Evolutionary conservation across 2,888 invertebrate species (phyloP), one percentile per base, ranked within the genome.

Genomic region (Capitulum mitella): DNA sequence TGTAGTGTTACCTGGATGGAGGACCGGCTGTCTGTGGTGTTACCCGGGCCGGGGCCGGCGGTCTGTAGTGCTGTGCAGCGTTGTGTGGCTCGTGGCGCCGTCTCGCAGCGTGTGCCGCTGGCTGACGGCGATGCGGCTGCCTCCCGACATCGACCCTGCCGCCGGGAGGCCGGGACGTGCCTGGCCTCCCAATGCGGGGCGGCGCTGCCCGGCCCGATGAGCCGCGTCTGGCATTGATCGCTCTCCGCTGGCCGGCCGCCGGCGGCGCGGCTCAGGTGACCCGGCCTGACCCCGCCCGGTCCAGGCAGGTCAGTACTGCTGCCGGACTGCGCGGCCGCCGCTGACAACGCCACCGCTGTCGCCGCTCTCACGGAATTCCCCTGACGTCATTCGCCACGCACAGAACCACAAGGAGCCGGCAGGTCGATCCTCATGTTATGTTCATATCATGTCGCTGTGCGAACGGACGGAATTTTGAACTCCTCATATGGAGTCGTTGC

Each of bases 381-480:
- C 40, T 70, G 70, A 70, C 70, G 70, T 70, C 70, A 70, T 12
- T 19, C 10, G 37, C 1, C 70, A 37, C 70, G 70, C 70, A 37
- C 34, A 22, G 37, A 16, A 40, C 70, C 37, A 26, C 37, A 40
- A 70, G 64, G 64, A 64, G 37, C 29, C 34, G 64, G 64, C 70
- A 40, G 70, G 70, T 70, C 70, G 70, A 70, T 70, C 10, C 70
- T 70, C 70, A 70, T 70, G 70, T 70, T 37, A 70, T 70, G 70
- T 70, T 70, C 70, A 70, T 70, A 70, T 70, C 70, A 70, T 70
- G 70, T 70, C 70, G 70, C 70, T 37, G 26, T 70, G 70, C 40
- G 37, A 70, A 40, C 70, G 40, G 26, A 26, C 37, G 40, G 70
- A 70, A 70, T 70, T 40, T 40, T 40, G 70, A 70, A 40, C 70